phyloP scores from a whole-genome alignment of 2,888 invertebrate species.

The Amblyjoppa fuscipennis region DNA sequence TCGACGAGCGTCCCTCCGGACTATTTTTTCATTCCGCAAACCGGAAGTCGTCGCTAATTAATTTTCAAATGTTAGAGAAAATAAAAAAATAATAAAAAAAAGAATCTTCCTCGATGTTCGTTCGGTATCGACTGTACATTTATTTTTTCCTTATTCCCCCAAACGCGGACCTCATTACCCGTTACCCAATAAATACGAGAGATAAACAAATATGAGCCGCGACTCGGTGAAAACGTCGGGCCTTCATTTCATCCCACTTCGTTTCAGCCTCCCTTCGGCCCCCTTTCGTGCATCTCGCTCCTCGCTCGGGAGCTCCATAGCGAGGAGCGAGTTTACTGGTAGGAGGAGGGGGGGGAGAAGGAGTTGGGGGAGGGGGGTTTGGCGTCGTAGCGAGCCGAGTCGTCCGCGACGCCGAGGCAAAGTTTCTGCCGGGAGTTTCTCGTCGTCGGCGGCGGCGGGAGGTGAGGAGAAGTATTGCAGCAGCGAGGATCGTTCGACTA shows the following conservation, averaged over 20 bases:
- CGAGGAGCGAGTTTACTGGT: conserved; percentile 28
- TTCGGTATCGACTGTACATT: neutral
- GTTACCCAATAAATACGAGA: neutral
- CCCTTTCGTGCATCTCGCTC: neutral
- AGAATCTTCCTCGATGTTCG: neutral
- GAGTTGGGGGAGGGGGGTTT: conserved; percentile 9
- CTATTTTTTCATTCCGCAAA: too few species aligned
- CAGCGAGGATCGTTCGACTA: conserved; percentile 18
- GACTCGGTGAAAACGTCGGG: neutral
- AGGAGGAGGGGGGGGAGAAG: neutral
- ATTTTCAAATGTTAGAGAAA: too few species aligned
- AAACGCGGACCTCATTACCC: neutral
- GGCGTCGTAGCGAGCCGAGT: conserved; percentile 44
- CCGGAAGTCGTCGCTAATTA: too few species aligned
- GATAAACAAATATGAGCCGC: neutral
- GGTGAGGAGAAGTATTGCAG: conserved; percentile 27
- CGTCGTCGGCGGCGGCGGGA: conserved; percentile 46
- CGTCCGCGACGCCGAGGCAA: conserved; percentile 60
- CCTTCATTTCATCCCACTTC: conserved; percentile 4
- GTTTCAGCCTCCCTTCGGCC: conserved; percentile 11
- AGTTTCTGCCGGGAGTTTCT: conserved; percentile 67
- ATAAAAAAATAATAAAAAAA: neutral
- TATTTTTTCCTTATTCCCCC: neutral
- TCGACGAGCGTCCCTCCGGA: too few species aligned
- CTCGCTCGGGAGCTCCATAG: conserved; percentile 16